phyloP scores from a whole-genome alignment of 2,113 vertebrate genomes.

The Larimichthys crocea region DNA sequence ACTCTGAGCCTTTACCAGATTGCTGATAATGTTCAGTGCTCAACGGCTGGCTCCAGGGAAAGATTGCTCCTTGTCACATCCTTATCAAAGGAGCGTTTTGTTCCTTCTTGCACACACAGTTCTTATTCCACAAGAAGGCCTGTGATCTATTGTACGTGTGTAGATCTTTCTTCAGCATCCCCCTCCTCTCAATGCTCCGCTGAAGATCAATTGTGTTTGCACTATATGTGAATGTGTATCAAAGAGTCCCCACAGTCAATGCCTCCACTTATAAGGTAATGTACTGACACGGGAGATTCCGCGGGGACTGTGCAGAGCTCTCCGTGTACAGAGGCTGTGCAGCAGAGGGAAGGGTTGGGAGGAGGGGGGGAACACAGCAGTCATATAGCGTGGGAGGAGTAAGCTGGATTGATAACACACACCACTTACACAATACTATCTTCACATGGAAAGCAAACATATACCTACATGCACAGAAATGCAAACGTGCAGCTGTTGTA shows the following conservation, averaged over 20 bases:
- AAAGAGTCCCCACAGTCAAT: constrained; percentile 80
- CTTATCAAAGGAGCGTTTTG: constrained; percentile 81
- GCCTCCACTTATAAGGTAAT: constrained; percentile 81
- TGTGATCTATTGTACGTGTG: constrained; percentile 72
- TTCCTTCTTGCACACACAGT: constrained; percentile 52
- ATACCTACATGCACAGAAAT: constrained; percentile 28
- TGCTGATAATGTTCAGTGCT: constrained; percentile 66
- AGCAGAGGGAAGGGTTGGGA: constrained; percentile 56
- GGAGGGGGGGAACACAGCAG: constrained; percentile 65
- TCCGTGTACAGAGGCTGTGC: constrained; percentile 62
- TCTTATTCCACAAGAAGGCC: constrained; percentile 65
- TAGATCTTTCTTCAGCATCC: constrained; percentile 58
- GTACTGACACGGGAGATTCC: constrained; percentile 77
- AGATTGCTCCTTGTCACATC: constrained; percentile 77
- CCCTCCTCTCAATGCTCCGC: constrained; percentile 39
- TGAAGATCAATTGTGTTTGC: constrained; percentile 83
- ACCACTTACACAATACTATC: constrained; percentile 58
- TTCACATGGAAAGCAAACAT: constrained; percentile 56
- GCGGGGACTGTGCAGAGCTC: constrained; percentile 69
- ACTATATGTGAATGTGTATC: constrained; percentile 81
- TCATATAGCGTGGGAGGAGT: constrained; percentile 70
- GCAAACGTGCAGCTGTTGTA: constrained; percentile 38
- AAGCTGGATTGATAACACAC: constrained; percentile 63
- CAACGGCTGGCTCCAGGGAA: constrained; percentile 68
- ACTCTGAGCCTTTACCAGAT: constrained; percentile 46